Evolutionary conservation across 1,140 invertebrate genomes (phyloP), one percentile per base, ranked within the genome.

Genomic region (Araneus ventricosus): DNA sequence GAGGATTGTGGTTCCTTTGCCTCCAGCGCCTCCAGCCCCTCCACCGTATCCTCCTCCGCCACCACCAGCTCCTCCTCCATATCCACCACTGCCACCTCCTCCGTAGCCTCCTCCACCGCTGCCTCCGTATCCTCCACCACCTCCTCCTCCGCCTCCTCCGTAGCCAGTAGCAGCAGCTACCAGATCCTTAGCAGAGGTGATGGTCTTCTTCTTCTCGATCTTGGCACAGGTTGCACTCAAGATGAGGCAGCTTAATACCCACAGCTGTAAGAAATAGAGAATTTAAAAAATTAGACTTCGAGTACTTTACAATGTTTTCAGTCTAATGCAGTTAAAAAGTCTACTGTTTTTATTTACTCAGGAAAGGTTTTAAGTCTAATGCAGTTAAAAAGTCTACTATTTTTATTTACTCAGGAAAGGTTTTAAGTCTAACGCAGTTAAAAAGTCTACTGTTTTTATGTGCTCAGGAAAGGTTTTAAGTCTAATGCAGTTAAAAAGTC

Each of bases 161-260:
- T 93, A 93, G 17, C 85, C 85, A 59, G 91, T 93, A 39, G 91
- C 91, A 39, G 91, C 84, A 27, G 91, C 91, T 4, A 93, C 85
- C 17, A 93, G 63, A 61, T 93, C 91, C 52, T 87, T 93, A 5
- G 91, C 8, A 1, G 63, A 75, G 24, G 67, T 75, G 20, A 88
- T 88, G 7, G 67, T 41, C 45, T 92, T 92, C 79, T 92, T 92
- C 30, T 93, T 88, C 6, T 87, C 91, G 22, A 93, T 34, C 41
- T 93, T 93, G 22, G 63, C 41, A 27, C 84, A 87, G 57, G 91
- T 79, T 39, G 85, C 91, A 59, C 84, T 93, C 30, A 93, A 27
- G 30, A 93, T 87, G 37, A 93, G 84, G 30, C 91, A 93, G n/a
- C 91, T 93, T 10, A 93, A 39, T 34, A 80, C 67, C 84, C 91